phyloP scores from a whole-genome alignment of 2,113 vertebrate genomes.

The rabbit (Oryctolagus cuniculus) region mOryCun1.1 NC_091440.1:104392001-104392500 shows the following conservation, averaged over 20 bases:
- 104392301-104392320: background rate
- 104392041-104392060: background rate
- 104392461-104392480: background rate
- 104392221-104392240: background rate
- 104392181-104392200: background rate
- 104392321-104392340: background rate
- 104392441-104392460: background rate
- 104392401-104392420: background rate
- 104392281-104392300: no score
- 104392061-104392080: background rate
- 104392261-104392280: background rate
- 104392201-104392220: background rate
- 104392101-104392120: background rate
- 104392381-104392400: background rate
- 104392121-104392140: background rate
- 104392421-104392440: background rate
- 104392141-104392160: background rate
- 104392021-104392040: background rate
- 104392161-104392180: background rate
- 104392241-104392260: background rate
- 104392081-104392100: background rate
- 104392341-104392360: background rate
- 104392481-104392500: background rate
- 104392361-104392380: background rate
- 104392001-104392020: background rate